A percentile compares a stretch with the other conserved stretches of the same genome.
These are phyloP conservation scores for Lota lota DNA, from an alignment of 2,113 vertebrate genomes.

Conservation along the genomic window DNA sequence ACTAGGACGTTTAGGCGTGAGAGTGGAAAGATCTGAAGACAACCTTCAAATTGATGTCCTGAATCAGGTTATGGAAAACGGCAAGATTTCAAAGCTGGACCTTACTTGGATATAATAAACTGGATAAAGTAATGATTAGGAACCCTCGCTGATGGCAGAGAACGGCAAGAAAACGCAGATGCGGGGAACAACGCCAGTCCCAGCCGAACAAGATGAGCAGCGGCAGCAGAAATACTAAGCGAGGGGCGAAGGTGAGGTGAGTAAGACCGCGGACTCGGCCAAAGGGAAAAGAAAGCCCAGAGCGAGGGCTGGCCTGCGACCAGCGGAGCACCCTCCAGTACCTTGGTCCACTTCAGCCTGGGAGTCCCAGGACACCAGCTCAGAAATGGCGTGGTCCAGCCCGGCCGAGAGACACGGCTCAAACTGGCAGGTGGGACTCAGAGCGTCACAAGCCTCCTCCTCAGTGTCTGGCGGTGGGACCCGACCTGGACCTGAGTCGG, in stretches of 20 bases:
- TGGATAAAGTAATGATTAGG: too few species aligned
- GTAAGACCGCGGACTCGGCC: background rate
- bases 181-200: too few species aligned
- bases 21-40: conserved; percentile 5
- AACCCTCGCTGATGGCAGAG: too few species aligned
- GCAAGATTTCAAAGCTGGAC: background rate
- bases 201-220: too few species aligned
- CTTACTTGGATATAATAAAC: background rate
- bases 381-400: conserved; percentile 64
- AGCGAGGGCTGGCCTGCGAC: conserved; percentile 5
- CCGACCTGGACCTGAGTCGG: conserved; percentile 34
- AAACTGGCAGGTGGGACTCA: conserved; percentile 40
- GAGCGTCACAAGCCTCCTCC: conserved; percentile 35
- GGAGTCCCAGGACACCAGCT: conserved; percentile 74
- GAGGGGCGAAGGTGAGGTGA: background rate
- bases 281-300: background rate
- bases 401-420: conserved; percentile 45
- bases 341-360: conserved; percentile 82
- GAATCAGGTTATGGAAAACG: background rate
- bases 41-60: background rate
- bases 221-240: background rate
- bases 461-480: conserved; percentile 32
- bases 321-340: conserved; percentile 58
- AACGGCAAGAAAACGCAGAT: too few species aligned
- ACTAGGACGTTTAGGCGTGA: background rate